These are phyloP conservation scores for Drosophila bocqueti DNA, from an alignment of 1,140 invertebrate species.

Conservation along the genomic window DNA sequence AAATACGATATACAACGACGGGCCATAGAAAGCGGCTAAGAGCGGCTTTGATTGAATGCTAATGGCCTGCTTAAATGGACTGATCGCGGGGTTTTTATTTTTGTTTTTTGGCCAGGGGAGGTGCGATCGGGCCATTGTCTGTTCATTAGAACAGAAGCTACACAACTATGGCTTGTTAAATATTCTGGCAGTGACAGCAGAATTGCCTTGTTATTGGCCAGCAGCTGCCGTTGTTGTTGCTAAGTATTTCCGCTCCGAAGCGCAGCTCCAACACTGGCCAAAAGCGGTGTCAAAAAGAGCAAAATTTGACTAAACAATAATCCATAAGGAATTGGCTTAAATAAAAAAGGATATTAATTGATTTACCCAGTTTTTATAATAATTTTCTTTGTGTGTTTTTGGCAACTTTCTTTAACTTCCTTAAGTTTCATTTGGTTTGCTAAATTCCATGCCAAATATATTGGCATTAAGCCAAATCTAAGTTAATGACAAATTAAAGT, in stretches of 20 bases:
- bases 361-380: not conserved
- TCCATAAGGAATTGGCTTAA: not conserved
- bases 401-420: not conserved
- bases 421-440: not conserved
- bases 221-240: constrained; percentile 39
- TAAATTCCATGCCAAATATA: not conserved
- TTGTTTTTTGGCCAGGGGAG: not conserved
- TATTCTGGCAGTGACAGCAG: constrained; percentile 55
- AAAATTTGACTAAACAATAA: not conserved
- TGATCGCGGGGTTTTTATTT: not conserved
- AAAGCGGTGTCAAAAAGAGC: not conserved
- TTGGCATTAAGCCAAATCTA: not conserved
- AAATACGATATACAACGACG: constrained; percentile 20
- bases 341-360: not conserved
- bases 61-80: constrained; percentile 69
- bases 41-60: constrained; percentile 58
- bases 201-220: constrained; percentile 39
- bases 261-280: constrained; percentile 14
- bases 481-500: not conserved
- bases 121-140: constrained; percentile 27
- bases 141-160: constrained; percentile 59
- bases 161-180: constrained; percentile 55
- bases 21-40: constrained; percentile 38
- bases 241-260: constrained; percentile 60
- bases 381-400: not conserved